Evolutionary conservation across 2,888 invertebrate genomes (phyloP), one percentile per base, ranked within the genome.

Genomic region (Melikaiella ostensackeni): DNA sequence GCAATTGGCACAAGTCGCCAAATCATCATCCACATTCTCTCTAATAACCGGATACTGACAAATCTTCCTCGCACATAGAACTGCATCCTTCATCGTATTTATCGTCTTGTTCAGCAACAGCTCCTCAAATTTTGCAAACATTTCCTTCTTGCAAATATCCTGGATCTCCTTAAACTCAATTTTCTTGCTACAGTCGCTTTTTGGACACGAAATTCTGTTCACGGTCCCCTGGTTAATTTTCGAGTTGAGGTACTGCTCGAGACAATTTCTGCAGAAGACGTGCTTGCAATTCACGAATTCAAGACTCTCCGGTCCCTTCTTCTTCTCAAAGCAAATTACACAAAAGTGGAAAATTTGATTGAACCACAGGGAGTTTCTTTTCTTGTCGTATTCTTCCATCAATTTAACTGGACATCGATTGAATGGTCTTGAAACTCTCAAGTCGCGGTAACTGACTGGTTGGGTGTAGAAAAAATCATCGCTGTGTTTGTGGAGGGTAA

Each of bases 1-100:
- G 63, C 89, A 89, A 19, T 66, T 77, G 0, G 77, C 74, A 57
- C 89, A 89, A 50, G 76, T 83, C 0, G 85, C 86, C 13, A 88
- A 82, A 30, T 76, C 80, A 50, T 70, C 46, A 9, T 86, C 86
- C 4, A 83, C 83, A 1, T 30, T 24, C 7, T 84, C 80, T 8
- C 75, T 80, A 19, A 83, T 74, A 13, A 85, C 84, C 7, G 87
- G 84, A 81, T 78, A 82, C 66, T 84, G 84, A 35, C 89, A 89
- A 0, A 30, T 33, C n/a, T 74, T 81, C 79, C 85, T 77, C 1
- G 89, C 88, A 50, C 89, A 89, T 46, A 79, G 83, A 13, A 86
- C 79, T 5, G 88, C 55, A 59, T 89, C 86, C 16, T 80, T 77
- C 85, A 84, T 88, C 19, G 63, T 80, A 11, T 59, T 74, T 5